Evolutionary conservation across 1,140 invertebrate species (phyloP), one percentile per base, ranked within the genome.

Genomic region (Hestina assimilis): DNA sequence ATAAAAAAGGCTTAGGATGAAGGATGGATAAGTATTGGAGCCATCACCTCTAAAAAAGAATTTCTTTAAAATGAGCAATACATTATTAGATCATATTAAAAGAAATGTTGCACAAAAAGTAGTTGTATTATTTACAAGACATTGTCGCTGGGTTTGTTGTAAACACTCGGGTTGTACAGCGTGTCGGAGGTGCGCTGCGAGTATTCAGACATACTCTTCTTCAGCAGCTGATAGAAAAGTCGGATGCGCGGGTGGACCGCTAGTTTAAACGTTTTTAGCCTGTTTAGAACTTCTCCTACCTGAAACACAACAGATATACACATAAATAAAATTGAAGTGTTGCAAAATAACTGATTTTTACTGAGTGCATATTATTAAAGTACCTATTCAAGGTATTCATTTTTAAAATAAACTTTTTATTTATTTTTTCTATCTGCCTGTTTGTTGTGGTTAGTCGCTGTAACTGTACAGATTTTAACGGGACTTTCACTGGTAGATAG

Each of bases 231-330:
- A 50, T 75, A 76, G 51, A 76, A 71, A 24, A 76, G 60, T 0
- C 72, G 58, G 20, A 79, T 68, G 6, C 76, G 71, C 1, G 76
- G 76, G 21, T 79, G 76, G 4, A 76, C 69, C 0, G 67, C 42
- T 14, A 76, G 62, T 26, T 70, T 71, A 63, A 76, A 79, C 1
- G 71, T 65, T 24, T 68, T 51, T 24, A 79, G 43, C 12, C 59
- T 42, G 1, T 42, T 45, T n/a, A 79, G 17, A 3, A 79, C 53
- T 21, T 68, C 62, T 1, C 19, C 15, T 6, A 72, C 70, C 75
- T 79, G 63, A 1, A 29, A 35, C 14, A 21, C 1, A n/a, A 19
- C 40, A n/a, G n/a, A n/a, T n/a, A n/a, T n/a, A n/a, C n/a, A n/a
- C n/a, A n/a, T 20, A 17, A 15, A 15, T 15, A 17, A 15, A 31